These are phyloP conservation scores for Coreoperca whiteheadi DNA, from an alignment of 2,113 vertebrate genomes.

Conservation along the genomic window DNA sequence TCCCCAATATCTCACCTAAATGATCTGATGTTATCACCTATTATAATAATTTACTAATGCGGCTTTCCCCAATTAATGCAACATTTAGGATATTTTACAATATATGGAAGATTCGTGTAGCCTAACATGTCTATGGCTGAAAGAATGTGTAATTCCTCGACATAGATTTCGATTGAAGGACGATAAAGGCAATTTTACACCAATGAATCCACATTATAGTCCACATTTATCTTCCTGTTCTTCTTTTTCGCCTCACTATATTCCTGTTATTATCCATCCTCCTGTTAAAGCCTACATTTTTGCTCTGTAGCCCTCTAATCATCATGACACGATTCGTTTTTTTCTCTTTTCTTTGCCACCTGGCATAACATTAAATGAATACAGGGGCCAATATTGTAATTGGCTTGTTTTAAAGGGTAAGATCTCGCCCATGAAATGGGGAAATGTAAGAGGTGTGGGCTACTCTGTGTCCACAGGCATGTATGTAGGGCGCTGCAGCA, in stretches of 20 bases:
- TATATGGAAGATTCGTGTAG: not conserved
- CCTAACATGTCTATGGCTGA: not conserved
- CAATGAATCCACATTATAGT: not conserved
- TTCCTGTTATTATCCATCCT: too few species aligned
- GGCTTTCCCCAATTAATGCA: not conserved
- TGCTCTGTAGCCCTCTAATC: not conserved
- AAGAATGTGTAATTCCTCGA: not conserved
- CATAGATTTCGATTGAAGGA: not conserved
- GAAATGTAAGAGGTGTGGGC: not conserved
- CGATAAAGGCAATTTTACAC: not conserved
- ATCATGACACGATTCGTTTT: not conserved
- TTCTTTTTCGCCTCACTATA: not conserved
- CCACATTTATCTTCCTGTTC: too few species aligned
- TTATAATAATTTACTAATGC: not conserved
- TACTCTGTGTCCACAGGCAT: slow-evolving; percentile 33
- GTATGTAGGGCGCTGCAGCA: slow-evolving; percentile 4
- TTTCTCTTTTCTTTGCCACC: not conserved
- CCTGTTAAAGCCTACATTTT: not conserved
- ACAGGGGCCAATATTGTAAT: not conserved
- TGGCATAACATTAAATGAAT: not conserved
- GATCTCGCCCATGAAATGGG: too few species aligned
- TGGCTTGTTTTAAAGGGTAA: not conserved
- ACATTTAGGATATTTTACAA: not conserved
- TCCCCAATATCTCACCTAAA: not conserved
- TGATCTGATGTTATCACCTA: not conserved